Conservation (phyloP, 2,797 vertebrate species). For the Myiotriccus ornatus region DNA sequence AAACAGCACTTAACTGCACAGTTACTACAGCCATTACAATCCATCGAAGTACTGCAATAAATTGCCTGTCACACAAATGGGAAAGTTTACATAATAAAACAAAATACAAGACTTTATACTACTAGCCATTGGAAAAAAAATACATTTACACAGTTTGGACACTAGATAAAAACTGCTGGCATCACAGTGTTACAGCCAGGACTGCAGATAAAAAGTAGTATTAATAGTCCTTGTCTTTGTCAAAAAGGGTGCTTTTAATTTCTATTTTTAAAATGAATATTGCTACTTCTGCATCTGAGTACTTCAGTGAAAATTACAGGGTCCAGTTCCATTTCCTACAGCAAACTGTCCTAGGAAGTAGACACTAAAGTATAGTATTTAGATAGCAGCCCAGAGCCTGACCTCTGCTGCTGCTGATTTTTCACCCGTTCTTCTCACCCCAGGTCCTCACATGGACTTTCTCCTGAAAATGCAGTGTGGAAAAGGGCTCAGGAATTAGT, state of each 20-base stretch:
- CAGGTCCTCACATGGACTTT: neutral
- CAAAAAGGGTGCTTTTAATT: neutral
- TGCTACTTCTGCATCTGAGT: neutral
- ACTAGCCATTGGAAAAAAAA: neutral
- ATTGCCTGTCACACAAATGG: slow-evolving; percentile 32
- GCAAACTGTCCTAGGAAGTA: neutral
- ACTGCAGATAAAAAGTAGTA: neutral
- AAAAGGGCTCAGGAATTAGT: neutral
- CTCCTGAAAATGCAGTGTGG: neutral
- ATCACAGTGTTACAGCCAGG: neutral
- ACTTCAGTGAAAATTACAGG: neutral
- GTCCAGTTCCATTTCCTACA: neutral
- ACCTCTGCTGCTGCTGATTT: neutral
- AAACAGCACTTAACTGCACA: slow-evolving; percentile 49
- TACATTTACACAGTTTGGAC: neutral
- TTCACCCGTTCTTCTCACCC: rapidly evolving
- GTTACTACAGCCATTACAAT: slow-evolving; percentile 15
- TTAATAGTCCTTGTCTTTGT: neutral
- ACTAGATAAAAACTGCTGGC: neutral
- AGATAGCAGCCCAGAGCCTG: neutral
- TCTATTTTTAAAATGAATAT: neutral
- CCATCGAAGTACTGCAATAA: slow-evolving; percentile 30
- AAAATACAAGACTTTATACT: slow-evolving; percentile 30
- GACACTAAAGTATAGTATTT: neutral
- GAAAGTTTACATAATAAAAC: slow-evolving; percentile 56